These are phyloP conservation scores for Novumbra hubbsi DNA, from an alignment of 2,797 vertebrate species.

Conservation along the genomic window DNA sequence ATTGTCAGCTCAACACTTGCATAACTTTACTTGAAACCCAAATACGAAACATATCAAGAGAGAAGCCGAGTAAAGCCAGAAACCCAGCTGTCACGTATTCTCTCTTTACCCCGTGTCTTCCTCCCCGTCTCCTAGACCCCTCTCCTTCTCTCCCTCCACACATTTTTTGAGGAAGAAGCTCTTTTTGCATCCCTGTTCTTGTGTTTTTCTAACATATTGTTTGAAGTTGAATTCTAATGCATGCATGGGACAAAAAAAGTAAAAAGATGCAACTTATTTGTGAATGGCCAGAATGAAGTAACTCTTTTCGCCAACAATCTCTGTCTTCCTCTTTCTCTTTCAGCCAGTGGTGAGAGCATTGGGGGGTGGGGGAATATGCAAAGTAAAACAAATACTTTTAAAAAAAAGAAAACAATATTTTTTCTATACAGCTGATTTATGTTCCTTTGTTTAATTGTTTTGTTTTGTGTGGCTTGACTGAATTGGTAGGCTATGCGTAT, in stretches of 20 bases:
- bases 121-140: constrained; percentile 17
- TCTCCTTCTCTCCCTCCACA: constrained; percentile 38
- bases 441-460: neutral
- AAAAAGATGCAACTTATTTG: constrained; percentile 53
- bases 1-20: constrained; percentile 31
- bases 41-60: constrained; percentile 65
- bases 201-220: constrained; percentile 70
- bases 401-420: neutral
- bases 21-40: constrained; percentile 65
- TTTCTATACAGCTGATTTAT: constrained; percentile 8
- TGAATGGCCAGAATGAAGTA: constrained; percentile 51
- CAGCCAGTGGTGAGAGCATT: constrained; percentile 11
- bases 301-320: constrained; percentile 47
- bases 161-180: constrained; percentile 66
- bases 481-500: neutral
- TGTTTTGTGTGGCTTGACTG: neutral
- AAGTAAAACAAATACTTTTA: neutral
- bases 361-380: constrained; percentile 20
- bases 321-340: constrained; percentile 22
- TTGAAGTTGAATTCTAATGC: constrained; percentile 73
- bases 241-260: constrained; percentile 66
- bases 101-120: constrained; percentile 35
- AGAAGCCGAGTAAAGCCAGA: constrained; percentile 49
- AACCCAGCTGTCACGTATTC: constrained; percentile 36
- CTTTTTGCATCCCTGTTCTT: constrained; percentile 54